phyloP scores from a whole-genome alignment of 2,888 invertebrate genomes.

The Flexamia atlantica region DNA sequence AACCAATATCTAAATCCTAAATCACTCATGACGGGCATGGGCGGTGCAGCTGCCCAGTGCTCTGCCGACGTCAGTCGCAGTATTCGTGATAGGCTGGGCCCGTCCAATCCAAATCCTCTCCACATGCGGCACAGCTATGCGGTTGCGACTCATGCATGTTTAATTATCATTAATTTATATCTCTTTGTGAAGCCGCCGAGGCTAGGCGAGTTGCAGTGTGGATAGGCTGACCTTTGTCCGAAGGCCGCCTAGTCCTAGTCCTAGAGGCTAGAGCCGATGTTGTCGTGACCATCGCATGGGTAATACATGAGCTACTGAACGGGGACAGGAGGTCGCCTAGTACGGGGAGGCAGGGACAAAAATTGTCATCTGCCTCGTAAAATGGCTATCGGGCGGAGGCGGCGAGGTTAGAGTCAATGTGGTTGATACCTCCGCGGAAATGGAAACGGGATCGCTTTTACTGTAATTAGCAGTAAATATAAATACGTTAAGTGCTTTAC shows the following conservation, averaged over 20 bases:
- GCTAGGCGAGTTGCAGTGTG: constrained; percentile 10
- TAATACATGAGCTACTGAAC: constrained; percentile 40
- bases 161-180: constrained; percentile 37
- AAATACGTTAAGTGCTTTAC: no score
- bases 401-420: no score
- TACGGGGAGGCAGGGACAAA: neutral
- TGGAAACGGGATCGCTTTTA: no score
- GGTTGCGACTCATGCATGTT: constrained; percentile 34
- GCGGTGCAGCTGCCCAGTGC: no score
- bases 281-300: constrained; percentile 25
- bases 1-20: no score
- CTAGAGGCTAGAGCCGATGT: neutral
- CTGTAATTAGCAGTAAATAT: no score
- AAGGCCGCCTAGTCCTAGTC: constrained; percentile 41
- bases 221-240: constrained; percentile 37
- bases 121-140: neutral
- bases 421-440: no score
- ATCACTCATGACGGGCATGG: no score
- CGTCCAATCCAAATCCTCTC: neutral
- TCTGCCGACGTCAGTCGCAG: no score
- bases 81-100: neutral
- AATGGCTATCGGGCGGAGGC: no score
- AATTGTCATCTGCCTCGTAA: neutral
- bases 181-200: constrained; percentile 34
- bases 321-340: neutral